Percentiles rank a stretch among this genome's conserved stretches.
These are phyloP conservation scores for Phalloptychus januarius DNA, from an alignment of 2,797 vertebrate species.

Conservation along the genomic window DNA sequence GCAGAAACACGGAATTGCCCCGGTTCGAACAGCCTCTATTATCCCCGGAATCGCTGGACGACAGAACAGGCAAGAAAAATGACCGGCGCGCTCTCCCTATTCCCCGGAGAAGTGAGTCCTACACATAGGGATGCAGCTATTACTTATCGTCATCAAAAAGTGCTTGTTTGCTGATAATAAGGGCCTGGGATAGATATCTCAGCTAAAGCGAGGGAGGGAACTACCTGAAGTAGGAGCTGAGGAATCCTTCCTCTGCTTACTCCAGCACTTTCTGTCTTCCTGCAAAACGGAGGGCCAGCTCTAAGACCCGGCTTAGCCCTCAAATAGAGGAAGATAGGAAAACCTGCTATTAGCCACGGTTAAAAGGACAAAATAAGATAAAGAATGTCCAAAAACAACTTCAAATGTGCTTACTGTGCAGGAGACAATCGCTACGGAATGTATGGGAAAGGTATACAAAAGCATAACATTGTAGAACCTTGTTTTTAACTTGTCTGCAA, in stretches of 20 bases:
- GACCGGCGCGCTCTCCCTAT: conserved; percentile 61
- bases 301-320: conserved; percentile 74
- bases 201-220: conserved; percentile 71
- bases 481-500: conserved; percentile 49
- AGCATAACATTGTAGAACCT: conserved; percentile 31
- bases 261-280: conserved; percentile 71
- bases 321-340: conserved; percentile 73
- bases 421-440: conserved; percentile 50
- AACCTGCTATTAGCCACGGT: conserved; percentile 72
- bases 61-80: conserved; percentile 78
- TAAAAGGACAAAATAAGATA: conserved; percentile 66
- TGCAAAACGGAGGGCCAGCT: conserved; percentile 68
- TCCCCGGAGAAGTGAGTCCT: conserved; percentile 76
- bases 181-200: conserved; percentile 76
- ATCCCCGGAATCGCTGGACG: conserved; percentile 63
- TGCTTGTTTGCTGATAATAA: conserved; percentile 83
- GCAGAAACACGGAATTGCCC: conserved; percentile 60
- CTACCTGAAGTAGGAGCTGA: conserved; percentile 74
- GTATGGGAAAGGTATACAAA: conserved; percentile 24
- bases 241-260: conserved; percentile 79
- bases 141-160: conserved; percentile 83
- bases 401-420: conserved; percentile 73
- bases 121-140: conserved; percentile 77
- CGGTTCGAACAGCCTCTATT: conserved; percentile 46
- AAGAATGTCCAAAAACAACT: conserved; percentile 73